Evolutionary conservation across 2,888 invertebrate species (phyloP), one percentile per base, ranked within the genome.

Genomic region (Agriopis marginaria): DNA sequence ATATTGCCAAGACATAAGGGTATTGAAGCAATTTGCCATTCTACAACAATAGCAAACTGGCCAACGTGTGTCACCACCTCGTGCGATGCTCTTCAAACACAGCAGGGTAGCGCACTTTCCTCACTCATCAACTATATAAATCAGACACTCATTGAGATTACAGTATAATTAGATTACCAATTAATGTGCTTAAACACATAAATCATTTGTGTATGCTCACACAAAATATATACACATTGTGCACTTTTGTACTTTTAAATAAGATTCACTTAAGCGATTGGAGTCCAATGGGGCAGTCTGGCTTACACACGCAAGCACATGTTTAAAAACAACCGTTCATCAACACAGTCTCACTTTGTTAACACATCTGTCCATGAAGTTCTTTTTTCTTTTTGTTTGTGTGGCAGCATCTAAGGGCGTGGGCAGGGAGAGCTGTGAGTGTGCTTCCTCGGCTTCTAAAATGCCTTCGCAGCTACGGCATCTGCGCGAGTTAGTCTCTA

Each of bases 281-380:
- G 78, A 86, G 92, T 93, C 90, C 92, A 90, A 93, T 91, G 84
- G 83, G 79, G 84, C 86, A 86, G 86, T 89, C 87, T 80, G 79
- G 81, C 85, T 86, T 87, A 92, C 91, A 93, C 93, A 92, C 92
- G 87, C 89, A 89, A 84, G 82, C 86, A 83, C 86, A 79, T 80
- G 78, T 76, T 78, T 72, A 69, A 77, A 75, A 76, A 70, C 71
- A 79, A 81, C 80, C 80, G 77, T 82, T 79, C 78, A 96, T 97
- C 87, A 97, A 95, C 93, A 93, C 84, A 96, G 96, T 94, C 97
- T 96, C 90, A 97, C 96, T 96, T 97, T 97, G 92, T 97, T 97
- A 80, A 97, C 96, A 91, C 97, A 97, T 88, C 96, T 95, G 95
- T 97, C 97, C 96, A 98, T 97, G 88, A 98, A 97, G 89, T 97